Evolutionary conservation across 2,113 vertebrate species (phyloP).

Genomic region (Grantiella picta): DNA sequence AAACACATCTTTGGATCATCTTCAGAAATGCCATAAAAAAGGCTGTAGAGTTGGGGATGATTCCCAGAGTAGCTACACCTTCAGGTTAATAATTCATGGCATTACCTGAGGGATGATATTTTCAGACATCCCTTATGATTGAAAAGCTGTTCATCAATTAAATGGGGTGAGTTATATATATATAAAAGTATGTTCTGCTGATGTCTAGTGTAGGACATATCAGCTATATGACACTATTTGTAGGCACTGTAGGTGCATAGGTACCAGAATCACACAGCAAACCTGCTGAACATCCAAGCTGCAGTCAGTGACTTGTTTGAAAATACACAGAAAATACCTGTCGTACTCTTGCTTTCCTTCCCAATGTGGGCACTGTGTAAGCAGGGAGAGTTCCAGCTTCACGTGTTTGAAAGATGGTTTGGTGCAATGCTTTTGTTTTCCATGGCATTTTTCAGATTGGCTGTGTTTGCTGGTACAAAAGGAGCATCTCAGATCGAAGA

Average conservation of each 20-base stretch:
- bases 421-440: background rate
- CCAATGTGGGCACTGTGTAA: fast-evolving
- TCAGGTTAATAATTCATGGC: background rate
- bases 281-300: background rate
- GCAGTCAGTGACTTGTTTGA: background rate
- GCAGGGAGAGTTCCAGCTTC: background rate
- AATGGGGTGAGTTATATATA: background rate
- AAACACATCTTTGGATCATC: background rate
- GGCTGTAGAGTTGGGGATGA: background rate
- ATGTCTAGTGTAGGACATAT: background rate
- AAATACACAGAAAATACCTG: background rate
- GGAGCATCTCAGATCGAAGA: background rate
- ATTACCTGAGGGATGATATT: background rate
- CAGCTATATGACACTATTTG: background rate
- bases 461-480: background rate
- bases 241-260: background rate
- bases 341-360: background rate
- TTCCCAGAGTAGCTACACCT: background rate
- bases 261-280: background rate
- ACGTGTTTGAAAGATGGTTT: background rate
- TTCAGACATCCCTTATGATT: background rate
- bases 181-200: background rate
- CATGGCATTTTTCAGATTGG: background rate
- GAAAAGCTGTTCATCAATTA: background rate
- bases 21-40: background rate